Evolutionary conservation across 2,888 invertebrate species (phyloP), one percentile per base, ranked within the genome.

Genomic region (Eupithecia centaureata): DNA sequence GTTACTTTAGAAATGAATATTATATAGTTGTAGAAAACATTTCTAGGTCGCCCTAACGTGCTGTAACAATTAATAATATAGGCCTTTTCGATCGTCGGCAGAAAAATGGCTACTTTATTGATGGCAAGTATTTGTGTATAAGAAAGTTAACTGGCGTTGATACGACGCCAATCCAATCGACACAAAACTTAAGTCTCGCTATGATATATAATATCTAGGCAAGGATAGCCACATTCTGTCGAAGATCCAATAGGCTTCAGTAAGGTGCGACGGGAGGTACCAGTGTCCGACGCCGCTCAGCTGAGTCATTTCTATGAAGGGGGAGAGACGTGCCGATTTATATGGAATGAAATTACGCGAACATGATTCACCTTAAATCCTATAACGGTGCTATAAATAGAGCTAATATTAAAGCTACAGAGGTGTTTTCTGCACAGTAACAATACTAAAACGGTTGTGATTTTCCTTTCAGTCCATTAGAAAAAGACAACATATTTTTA

Each of bases 1-100:
- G 87, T 90, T 90, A 88, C 84, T 91, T 89, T 89, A 89, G 90
- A 90, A 91, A 90, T 88, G 89, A 90, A 90, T 87, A 90, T 84
- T 90, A 90, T 88, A 90, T 90, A 90, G 89, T 88, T 86, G 87
- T 90, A 90, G 89, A 88, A 89, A 89, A 88, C 84, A 79, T 83
- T 83, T 77, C 77, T 74, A 82, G 77, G 81, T 82, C 81, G 79
- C 80, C 81, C 79, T 75, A 73, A 74, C 73, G 77, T 78, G 79
- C 76, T 69, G 72, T 79, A 81, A 83, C 79, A 79, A 78, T 81
- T 79, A 79, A 79, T 81, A 74, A 74, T 74, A 78, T 76, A 71
- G 76, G 73, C 77, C 79, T 76, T 76, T 79, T 79, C 77, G 77
- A 72, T 67, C 63, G 57, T 32, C 64, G 67, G 42, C 58, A 67